phyloP scores from a whole-genome alignment of 1,140 invertebrate species.

The Carposina sasakii region DNA sequence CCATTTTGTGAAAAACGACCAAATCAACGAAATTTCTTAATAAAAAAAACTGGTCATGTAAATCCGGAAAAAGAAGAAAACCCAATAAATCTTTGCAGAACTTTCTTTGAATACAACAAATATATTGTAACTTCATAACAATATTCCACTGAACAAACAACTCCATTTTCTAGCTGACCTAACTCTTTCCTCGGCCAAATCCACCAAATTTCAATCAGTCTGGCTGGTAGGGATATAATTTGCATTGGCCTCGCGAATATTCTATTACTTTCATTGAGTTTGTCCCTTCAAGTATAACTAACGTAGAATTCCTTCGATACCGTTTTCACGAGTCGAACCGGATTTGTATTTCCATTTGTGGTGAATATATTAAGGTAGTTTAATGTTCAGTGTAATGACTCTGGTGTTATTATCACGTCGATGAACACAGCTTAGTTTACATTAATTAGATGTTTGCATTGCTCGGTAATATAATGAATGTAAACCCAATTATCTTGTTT shows the following conservation, averaged over 20 bases:
- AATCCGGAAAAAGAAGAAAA: neutral
- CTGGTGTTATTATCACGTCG: too few species aligned
- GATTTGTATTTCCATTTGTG: too few species aligned
- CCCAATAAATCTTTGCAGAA: too few species aligned
- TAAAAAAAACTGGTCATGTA: neutral
- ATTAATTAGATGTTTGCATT: too few species aligned
- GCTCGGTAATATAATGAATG: too few species aligned
- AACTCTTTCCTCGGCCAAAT: neutral
- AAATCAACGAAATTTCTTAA: neutral
- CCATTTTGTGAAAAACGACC: too few species aligned
- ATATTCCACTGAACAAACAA: neutral
- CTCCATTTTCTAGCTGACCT: neutral
- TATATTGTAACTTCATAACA: neutral
- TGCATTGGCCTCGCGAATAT: constrained; percentile 12
- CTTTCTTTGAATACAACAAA: neutral
- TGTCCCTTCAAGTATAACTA: constrained; percentile 11
- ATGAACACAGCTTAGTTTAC: too few species aligned
- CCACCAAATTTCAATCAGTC: constrained; percentile 11
- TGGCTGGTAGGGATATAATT: constrained; percentile 18
- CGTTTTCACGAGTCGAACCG: too few species aligned
- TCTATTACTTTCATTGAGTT: constrained; percentile 13
- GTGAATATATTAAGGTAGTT: too few species aligned
- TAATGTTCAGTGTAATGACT: too few species aligned
- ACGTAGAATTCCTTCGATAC: constrained; percentile 5
- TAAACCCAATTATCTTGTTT: too few species aligned